phyloP scores from a whole-genome alignment of 2,797 vertebrate genomes.

The Iguana delicatissima region DNA sequence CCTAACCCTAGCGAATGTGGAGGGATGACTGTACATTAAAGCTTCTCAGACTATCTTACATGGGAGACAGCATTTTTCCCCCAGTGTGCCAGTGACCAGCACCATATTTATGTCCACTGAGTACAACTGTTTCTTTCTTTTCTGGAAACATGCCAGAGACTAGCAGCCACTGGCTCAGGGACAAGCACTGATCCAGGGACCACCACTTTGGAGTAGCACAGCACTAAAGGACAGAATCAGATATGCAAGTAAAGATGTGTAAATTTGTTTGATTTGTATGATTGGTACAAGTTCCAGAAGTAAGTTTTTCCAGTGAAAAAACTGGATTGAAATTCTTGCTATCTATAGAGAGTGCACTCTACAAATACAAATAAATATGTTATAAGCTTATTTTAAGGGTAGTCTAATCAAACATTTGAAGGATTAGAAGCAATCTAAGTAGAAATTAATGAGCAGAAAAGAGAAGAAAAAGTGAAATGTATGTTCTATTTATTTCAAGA shows the following conservation, averaged over 20 bases:
- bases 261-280: not conserved
- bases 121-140: too few species aligned
- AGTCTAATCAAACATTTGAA: not conserved
- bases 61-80: too few species aligned
- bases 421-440: too few species aligned
- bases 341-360: not conserved
- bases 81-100: too few species aligned
- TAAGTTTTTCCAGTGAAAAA: not conserved
- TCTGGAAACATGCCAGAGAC: too few species aligned
- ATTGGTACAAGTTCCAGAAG: not conserved
- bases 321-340: not conserved
- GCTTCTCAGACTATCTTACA: too few species aligned
- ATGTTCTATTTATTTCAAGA: not conserved
- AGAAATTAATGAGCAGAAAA: too few species aligned
- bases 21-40: too few species aligned
- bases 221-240: not conserved
- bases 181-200: not conserved
- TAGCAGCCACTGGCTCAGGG: too few species aligned
- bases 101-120: too few species aligned
- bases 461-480: not conserved
- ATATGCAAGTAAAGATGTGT: not conserved
- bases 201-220: not conserved
- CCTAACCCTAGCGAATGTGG: too few species aligned
- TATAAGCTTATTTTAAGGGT: not conserved
- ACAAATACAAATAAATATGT: not conserved